Evolutionary conservation across 2,888 invertebrate genomes (phyloP), one percentile per base, ranked within the genome.

Genomic region (Leptinotarsa rubiginosa): DNA sequence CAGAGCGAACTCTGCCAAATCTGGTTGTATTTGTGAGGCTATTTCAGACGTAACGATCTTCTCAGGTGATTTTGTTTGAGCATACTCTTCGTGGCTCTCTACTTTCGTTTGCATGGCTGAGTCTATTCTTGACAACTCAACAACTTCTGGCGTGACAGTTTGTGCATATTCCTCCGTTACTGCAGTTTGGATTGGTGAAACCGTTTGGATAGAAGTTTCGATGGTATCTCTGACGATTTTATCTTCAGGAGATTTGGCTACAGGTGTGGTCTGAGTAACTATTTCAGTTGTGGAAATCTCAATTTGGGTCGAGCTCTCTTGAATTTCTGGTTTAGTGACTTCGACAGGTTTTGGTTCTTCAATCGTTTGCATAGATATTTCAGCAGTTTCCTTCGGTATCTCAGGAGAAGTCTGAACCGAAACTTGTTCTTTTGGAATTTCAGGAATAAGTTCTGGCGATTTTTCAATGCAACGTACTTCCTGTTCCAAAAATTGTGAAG

Each of bases 341-440:
- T 81, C 81, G 59, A 70, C 65, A 62, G 68, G 65, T 49, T 71
- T 70, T 20, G 74, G 82, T 66, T 85, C 84, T 77, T 87, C 86
- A 22, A 79, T 78, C 25, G 94, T 94, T 88, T 95, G 94, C 70
- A 91, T 89, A 54, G 89, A 87, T 31, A 83, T 83, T 72, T 88
- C 85, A 4, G 82, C 78, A 2, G 85, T 88, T 82, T 91, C 91
- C 70, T 86, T 88, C 0, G 88, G 72, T 47, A 62, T 64, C 65
- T 77, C 77, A 16, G 77, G 77, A 20, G 75, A 72, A 18, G 77
- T 77, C 70, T 77, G 75, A 18, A 75, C 69, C 15, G 75, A 77
- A 18, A 70, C 59, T 72, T 75, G 75, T 59, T 75, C 74, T 18
- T 25, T 73, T 49, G 22, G 3, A 47, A 70, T 18, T 49, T 49